A percentile compares a stretch with the other conserved stretches of the same genome.
Evolutionary conservation across 1,140 invertebrate genomes (phyloP).

Genomic region (Plodia interpunctella): DNA sequence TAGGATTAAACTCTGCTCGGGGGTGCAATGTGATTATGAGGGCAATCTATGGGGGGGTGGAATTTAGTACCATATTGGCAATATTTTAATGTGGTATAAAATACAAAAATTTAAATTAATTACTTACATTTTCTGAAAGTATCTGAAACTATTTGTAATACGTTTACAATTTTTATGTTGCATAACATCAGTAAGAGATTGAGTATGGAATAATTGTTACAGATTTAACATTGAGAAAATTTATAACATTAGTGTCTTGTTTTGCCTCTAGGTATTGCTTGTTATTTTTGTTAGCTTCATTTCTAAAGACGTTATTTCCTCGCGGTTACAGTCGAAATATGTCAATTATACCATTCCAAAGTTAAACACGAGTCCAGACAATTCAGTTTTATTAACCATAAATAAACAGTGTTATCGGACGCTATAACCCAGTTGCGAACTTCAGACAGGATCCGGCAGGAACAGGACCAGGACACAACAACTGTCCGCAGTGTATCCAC

Average conservation of each 20-base stretch:
- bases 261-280: too few relatives aligned
- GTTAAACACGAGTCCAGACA: not conserved
- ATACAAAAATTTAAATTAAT: too few relatives aligned
- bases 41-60: not conserved
- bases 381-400: not conserved
- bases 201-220: too few relatives aligned
- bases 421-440: slow-evolving; percentile 5
- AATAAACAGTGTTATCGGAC: slow-evolving; percentile 7
- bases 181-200: too few relatives aligned
- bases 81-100: too few relatives aligned
- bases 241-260: too few relatives aligned
- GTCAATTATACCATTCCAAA: not conserved
- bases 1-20: not conserved
- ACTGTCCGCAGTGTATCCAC: not conserved
- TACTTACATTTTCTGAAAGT: too few relatives aligned
- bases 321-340: not conserved
- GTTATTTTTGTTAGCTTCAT: not conserved
- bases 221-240: too few relatives aligned
- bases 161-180: too few relatives aligned
- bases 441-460: slow-evolving; percentile 3
- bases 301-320: not conserved
- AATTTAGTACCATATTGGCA: not conserved
- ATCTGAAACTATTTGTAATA: too few relatives aligned
- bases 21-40: not conserved
- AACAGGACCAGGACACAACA: not conserved